These are phyloP conservation scores for Xanthia icteritia DNA, from an alignment of 2,888 invertebrate genomes.

Conservation along the genomic window DNA sequence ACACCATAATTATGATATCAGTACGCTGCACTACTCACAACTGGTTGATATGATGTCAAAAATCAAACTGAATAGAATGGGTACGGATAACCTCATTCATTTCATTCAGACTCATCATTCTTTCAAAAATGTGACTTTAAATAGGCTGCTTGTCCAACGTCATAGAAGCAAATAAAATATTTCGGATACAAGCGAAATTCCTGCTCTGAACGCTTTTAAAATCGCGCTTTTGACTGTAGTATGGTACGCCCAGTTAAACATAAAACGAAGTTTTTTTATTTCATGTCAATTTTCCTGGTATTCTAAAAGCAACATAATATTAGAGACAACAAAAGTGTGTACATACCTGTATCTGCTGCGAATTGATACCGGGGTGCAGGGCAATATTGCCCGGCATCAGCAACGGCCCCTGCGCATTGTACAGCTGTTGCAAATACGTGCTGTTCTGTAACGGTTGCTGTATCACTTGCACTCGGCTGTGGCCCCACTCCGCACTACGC, in stretches of 20 bases:
- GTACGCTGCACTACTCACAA: background rate
- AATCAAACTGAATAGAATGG: slow-evolving; percentile 17
- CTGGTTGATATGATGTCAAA: background rate
- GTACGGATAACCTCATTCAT: background rate
- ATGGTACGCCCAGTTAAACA: background rate
- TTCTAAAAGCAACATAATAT: background rate
- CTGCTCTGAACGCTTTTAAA: background rate
- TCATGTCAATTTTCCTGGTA: background rate
- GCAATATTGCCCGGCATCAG: slow-evolving; percentile 95
- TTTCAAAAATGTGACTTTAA: background rate
- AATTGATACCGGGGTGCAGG: slow-evolving; percentile 93
- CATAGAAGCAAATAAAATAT: background rate
- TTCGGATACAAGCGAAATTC: background rate
- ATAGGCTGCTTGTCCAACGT: background rate
- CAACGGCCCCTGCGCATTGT: slow-evolving; percentile 94
- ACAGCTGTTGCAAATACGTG: slow-evolving; percentile 94
- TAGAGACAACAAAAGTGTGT: background rate
- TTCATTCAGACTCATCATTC: background rate
- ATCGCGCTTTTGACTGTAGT: background rate
- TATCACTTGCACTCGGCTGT: slow-evolving; percentile 95
- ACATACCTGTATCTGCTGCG: slow-evolving; percentile 93
- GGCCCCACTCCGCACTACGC: slow-evolving; percentile 92
- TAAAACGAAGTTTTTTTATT: background rate
- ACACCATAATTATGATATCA: background rate
- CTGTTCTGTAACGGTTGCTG: slow-evolving; percentile 94